A percentile compares a stretch with the other conserved stretches of the same genome.
phyloP scores from a whole-genome alignment of 1,140 invertebrate genomes.

The Halyomorpha halys region DNA sequence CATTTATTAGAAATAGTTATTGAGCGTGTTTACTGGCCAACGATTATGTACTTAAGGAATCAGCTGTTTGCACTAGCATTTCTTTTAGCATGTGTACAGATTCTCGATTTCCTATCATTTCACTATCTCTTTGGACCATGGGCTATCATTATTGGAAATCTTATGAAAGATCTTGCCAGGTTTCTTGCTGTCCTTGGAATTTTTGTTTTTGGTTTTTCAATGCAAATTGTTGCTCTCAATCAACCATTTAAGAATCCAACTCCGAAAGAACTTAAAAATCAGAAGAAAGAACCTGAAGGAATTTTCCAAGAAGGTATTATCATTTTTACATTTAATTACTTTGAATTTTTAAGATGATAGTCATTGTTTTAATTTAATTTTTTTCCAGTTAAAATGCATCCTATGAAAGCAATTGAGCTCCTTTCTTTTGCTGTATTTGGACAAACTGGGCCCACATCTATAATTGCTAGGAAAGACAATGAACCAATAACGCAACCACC shows the following conservation, averaged over 20 bases:
- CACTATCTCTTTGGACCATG: slow-evolving; percentile 98
- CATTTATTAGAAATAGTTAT: slow-evolving; percentile 70
- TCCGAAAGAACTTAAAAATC: slow-evolving; percentile 43
- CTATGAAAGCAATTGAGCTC: slow-evolving; percentile 85
- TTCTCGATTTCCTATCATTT: slow-evolving; percentile 93
- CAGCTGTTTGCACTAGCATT: slow-evolving; percentile 92
- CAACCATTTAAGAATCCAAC: slow-evolving; percentile 70
- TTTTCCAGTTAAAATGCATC: slow-evolving; percentile 77
- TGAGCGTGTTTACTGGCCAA: slow-evolving; percentile 59
- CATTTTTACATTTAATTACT: slow-evolving; percentile 18
- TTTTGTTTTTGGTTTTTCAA: slow-evolving; percentile 96
- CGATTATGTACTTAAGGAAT: slow-evolving; percentile 83
- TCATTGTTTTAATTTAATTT: slow-evolving; percentile 23
- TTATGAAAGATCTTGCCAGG: slow-evolving; percentile 83
- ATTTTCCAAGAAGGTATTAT: slow-evolving; percentile 66
- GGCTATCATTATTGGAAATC: slow-evolving; percentile 83
- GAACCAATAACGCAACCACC: slow-evolving; percentile 45
- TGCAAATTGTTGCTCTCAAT: slow-evolving; percentile 92
- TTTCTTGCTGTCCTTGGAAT: slow-evolving; percentile 95
- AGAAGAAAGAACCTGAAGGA: slow-evolving; percentile 32
- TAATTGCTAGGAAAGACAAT: slow-evolving; percentile 43
- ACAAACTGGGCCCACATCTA: slow-evolving; percentile 77
- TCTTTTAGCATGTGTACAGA: slow-evolving; percentile 90
- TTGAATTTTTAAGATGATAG: too few species aligned
- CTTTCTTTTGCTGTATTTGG: slow-evolving; percentile 99